Evolutionary conservation across 2,797 vertebrate genomes (phyloP).

Genomic region (Loris lydekkerianus): DNA sequence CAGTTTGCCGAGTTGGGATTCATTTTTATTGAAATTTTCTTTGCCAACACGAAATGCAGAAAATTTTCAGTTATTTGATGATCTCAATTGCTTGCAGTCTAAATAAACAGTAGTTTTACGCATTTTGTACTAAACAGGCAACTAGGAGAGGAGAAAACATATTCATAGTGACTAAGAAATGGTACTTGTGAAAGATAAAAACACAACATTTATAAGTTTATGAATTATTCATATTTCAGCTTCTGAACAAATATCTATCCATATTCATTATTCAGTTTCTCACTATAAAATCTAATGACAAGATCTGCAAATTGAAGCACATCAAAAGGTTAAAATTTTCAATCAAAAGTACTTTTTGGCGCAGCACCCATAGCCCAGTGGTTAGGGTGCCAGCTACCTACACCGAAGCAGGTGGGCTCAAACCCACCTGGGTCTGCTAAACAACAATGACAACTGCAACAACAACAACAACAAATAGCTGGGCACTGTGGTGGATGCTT

Average conservation of each 20-base stretch:
- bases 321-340: background rate
- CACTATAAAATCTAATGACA: conserved; percentile 9
- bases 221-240: background rate
- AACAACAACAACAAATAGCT: no score
- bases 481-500: no score
- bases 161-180: conserved; percentile 38
- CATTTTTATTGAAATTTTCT: conserved; percentile 19
- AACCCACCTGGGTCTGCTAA: no score
- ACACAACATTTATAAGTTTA: background rate
- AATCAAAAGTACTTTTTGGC: conserved; percentile 8
- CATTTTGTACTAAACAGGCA: background rate
- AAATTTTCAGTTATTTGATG: conserved; percentile 12
- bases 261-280: background rate
- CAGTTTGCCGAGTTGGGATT: conserved; percentile 23
- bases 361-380: no score
- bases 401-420: no score
- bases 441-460: no score
- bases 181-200: conserved; percentile 48
- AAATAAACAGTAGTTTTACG: conserved; percentile 53
- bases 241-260: background rate
- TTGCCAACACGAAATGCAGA: background rate
- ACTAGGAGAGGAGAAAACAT: background rate
- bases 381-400: no score
- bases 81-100: conserved; percentile 1
- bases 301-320: conserved; percentile 1